phyloP scores from a whole-genome alignment of 2,797 vertebrate species.

The Sebastes alutus region DNA sequence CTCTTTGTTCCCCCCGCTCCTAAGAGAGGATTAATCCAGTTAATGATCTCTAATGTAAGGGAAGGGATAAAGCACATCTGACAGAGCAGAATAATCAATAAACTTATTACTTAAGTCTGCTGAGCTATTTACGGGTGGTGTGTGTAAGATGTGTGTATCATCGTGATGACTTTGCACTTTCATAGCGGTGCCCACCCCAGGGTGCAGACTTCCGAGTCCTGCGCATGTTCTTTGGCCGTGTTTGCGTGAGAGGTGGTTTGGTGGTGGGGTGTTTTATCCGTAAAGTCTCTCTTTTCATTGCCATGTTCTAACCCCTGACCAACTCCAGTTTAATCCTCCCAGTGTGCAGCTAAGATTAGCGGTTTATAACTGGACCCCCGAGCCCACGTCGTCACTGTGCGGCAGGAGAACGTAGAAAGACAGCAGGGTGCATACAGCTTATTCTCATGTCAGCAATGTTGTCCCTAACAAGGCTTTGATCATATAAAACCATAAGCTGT shows the following conservation, averaged over 20 bases:
- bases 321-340: constrained; percentile 61
- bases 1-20: constrained; percentile 72
- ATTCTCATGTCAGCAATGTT: not conserved
- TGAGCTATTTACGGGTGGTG: not conserved
- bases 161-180: constrained; percentile 43
- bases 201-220: not conserved
- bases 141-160: constrained; percentile 1
- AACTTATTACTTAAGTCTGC: not conserved
- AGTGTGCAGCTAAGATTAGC: constrained; percentile 59
- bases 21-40: constrained; percentile 69
- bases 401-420: not conserved
- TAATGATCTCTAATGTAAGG: constrained; percentile 73
- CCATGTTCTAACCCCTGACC: constrained; percentile 33
- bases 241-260: constrained; percentile 3
- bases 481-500: constrained; percentile 14
- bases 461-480: constrained; percentile 7
- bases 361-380: constrained; percentile 40
- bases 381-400: not conserved
- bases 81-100: constrained; percentile 26
- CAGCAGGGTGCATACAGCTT: constrained; percentile 17
- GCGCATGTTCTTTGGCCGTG: not conserved
- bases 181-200: not conserved
- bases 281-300: constrained; percentile 39
- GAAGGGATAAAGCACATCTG: constrained; percentile 62
- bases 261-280: not conserved